phyloP scores from a whole-genome alignment of 1,140 invertebrate species.

The Diuraphis noxia region DNA sequence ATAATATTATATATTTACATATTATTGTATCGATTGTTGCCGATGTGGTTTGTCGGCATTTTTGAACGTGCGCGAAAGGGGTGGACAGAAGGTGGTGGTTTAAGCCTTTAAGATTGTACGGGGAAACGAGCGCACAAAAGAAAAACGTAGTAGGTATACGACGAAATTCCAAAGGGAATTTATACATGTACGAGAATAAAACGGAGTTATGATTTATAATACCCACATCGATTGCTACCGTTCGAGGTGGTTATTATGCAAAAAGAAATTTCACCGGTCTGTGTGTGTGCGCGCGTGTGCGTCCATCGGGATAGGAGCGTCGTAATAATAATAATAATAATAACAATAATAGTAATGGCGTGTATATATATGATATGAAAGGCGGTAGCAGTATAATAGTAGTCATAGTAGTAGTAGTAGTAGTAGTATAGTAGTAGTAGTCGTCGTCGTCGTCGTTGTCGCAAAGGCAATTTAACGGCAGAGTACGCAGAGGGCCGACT shows the following conservation, averaged over 20 bases:
- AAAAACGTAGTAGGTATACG: not conserved
- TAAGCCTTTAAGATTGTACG: not conserved
- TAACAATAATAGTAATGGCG: not conserved
- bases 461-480: conserved; percentile 53
- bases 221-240: not conserved
- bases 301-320: not conserved
- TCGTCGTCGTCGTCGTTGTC: conserved; percentile 35
- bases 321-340: not conserved
- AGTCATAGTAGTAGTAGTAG: conserved; percentile 26
- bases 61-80: not conserved
- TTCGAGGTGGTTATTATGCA: conserved; percentile 17
- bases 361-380: not conserved
- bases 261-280: not conserved
- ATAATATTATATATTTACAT: not conserved
- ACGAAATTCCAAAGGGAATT: not conserved
- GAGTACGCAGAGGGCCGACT: conserved; percentile 21
- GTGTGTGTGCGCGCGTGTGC: no score
- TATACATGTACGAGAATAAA: not conserved
- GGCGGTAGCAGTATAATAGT: not conserved
- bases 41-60: not conserved
- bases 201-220: conserved; percentile 27
- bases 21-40: not conserved
- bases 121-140: not conserved
- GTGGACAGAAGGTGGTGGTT: not conserved
- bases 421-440: conserved; percentile 9